A percentile compares a stretch with the other conserved stretches of the same genome.
phyloP scores from a whole-genome alignment of 2,797 vertebrate genomes.

The Podarcis lilfordi region DNA sequence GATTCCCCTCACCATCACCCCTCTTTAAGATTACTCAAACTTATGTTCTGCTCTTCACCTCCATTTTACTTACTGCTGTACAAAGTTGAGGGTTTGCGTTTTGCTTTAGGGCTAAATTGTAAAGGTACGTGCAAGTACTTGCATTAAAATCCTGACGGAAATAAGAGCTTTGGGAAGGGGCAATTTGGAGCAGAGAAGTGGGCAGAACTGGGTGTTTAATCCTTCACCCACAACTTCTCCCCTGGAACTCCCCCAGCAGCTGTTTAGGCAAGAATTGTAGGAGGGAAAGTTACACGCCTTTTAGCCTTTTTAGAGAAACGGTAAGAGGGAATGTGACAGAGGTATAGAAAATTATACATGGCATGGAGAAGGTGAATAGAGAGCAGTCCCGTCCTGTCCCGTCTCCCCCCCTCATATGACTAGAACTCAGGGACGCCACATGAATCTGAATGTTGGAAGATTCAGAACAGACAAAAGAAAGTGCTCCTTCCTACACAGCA shows the following conservation, averaged over 20 bases:
- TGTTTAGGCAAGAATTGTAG: not conserved
- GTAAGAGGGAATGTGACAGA: no score
- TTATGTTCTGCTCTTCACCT: not conserved
- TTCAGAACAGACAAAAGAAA: no score
- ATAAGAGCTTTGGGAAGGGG: not conserved
- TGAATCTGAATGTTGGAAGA: no score
- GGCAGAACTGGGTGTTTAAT: not conserved
- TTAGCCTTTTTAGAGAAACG: no score
- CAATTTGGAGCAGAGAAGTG: not conserved
- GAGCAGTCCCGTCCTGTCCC: no score
- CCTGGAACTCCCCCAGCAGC: not conserved
- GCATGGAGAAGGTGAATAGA: no score
- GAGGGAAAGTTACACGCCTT: no score
- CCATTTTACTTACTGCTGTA: not conserved
- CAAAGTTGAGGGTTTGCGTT: not conserved
- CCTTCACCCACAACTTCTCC: not conserved
- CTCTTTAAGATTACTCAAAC: not conserved
- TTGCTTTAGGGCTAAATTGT: not conserved
- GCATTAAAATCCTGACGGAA: not conserved
- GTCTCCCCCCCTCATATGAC: no score
- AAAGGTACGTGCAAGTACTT: not conserved
- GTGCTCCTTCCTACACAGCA: no score
- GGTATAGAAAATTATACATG: no score
- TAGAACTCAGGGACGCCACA: no score
- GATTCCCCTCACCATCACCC: not conserved